Evolutionary conservation across 2,797 vertebrate genomes (phyloP), one percentile per base, ranked within the genome.

Genomic region (Micrastur ruficollis): DNA sequence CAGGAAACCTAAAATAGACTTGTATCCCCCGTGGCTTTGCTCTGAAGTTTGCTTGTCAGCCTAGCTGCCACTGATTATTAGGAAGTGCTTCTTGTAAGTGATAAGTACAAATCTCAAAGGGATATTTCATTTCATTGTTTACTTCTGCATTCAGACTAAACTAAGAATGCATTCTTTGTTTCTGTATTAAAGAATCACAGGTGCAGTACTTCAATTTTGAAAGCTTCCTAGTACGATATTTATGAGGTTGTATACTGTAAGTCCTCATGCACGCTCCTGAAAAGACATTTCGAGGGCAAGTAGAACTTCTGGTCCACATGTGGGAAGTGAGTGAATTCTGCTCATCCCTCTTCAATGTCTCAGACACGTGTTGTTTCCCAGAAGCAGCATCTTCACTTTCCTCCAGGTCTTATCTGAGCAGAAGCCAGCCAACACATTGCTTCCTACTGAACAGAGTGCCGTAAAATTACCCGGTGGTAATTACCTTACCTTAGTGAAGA

Each of bases 11-110:
- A 91, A 94, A 96, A 97, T 94, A 96, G 93, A 93, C 90, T 96
- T 53, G 17, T 75, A 73, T 94, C 86, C 90, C 93, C 95, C 0
- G 13, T 55, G 89, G 95, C 79, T 89, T 89, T 88, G 76, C 79
- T 95, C 86, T 87, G 92, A 96, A 94, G 97, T 86, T 92, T 92
- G 74, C 89, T 92, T 91, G 90, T 95, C 95, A 96, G 93, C 92
- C 71, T 53, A 92, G 62, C 97, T 97, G 90, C 92, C 93, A 93
- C 89, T 89, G 94, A 78, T 91, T 89, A 89, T 96, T 94, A 87
- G 74, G n/a, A 81, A 87, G 49, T 62, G 74, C 68, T 91, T 93
- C 81, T 91, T 83, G 58, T 89, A 93, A 95, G 53, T 66, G 89
- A 81, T 97, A 91, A 94, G 93, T 85, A 87, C 61, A 93, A 93